phyloP scores from a whole-genome alignment of 1,140 invertebrate species.

The Bombus sylvicola region DNA sequence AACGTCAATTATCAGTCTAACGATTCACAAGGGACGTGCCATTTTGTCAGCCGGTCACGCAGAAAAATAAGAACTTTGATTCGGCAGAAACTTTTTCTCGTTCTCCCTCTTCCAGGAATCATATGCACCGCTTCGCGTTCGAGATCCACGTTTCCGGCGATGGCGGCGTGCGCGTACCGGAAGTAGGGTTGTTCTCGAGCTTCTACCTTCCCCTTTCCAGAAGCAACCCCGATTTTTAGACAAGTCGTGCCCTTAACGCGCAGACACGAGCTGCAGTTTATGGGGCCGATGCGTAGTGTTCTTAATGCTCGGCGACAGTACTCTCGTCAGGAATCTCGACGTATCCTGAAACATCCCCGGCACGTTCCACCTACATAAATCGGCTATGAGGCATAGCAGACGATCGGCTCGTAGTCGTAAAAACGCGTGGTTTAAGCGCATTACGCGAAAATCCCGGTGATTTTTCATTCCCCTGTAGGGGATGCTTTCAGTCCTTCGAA shows the following conservation, averaged over 20 bases:
- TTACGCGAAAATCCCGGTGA: constrained; percentile 39
- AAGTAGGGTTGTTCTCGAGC: constrained; percentile 63
- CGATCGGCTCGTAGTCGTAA: constrained; percentile 47
- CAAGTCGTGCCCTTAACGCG: constrained; percentile 46
- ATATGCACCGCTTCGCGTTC: constrained; percentile 72
- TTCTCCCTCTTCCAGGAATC: constrained; percentile 53
- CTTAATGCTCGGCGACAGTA: constrained; percentile 16
- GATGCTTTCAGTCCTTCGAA: not conserved
- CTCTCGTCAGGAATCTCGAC: not conserved
- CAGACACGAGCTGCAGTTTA: constrained; percentile 46
- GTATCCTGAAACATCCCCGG: constrained; percentile 33
- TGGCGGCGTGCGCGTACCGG: constrained; percentile 55
- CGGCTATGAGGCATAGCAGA: constrained; percentile 15
- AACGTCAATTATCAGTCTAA: not conserved
- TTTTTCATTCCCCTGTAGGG: constrained; percentile 22
- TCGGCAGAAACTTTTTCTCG: not conserved
- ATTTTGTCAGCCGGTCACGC: not conserved
- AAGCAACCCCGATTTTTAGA: constrained; percentile 50
- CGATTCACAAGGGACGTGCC: not conserved
- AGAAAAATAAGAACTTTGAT: constrained; percentile 14
- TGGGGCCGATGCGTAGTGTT: constrained; percentile 24
- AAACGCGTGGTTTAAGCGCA: constrained; percentile 45
- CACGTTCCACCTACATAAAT: constrained; percentile 12
- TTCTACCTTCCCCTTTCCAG: not conserved
- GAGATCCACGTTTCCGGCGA: constrained; percentile 71